Conservation (phyloP, 2,113 vertebrate genomes). For the Leucoraja erinaceus region DNA sequence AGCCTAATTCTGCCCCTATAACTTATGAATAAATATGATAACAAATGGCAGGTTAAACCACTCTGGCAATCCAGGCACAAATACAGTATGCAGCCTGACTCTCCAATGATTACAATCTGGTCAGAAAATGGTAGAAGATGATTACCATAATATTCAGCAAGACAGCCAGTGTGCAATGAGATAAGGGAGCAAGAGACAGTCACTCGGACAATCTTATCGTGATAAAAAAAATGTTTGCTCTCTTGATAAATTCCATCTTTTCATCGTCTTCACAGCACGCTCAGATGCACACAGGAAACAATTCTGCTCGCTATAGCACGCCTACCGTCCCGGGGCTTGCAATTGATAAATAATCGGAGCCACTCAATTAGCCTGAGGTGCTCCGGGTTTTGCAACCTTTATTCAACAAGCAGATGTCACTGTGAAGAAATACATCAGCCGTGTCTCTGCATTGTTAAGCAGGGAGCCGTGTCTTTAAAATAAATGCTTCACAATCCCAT, state of each 20-base stretch:
- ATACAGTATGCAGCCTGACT: not conserved
- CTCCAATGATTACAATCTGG: not conserved
- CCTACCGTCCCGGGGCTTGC: not conserved
- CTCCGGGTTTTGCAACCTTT: not conserved
- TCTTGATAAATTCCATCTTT: not conserved
- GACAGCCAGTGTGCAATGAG: not conserved
- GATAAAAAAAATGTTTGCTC: not conserved
- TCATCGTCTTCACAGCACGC: not conserved
- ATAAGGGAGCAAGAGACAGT: not conserved
- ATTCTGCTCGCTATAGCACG: not conserved
- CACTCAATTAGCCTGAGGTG: not conserved
- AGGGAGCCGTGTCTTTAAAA: not conserved
- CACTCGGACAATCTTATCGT: slow-evolving; percentile 1
- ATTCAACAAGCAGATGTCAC: not conserved
- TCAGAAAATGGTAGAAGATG: not conserved
- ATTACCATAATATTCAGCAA: not conserved
- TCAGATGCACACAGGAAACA: not conserved
- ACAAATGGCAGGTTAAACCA: not conserved
- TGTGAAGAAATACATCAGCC: not conserved
- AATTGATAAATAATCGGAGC: not conserved
- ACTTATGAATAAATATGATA: no score
- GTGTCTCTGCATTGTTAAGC: not conserved
- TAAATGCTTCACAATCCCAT: not conserved
- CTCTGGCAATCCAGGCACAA: not conserved
- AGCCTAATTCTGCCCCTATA: no score